Evolutionary conservation across 2,888 invertebrate species (phyloP), one percentile per base, ranked within the genome.

Genomic region (Trissolcus brochymenae): DNA sequence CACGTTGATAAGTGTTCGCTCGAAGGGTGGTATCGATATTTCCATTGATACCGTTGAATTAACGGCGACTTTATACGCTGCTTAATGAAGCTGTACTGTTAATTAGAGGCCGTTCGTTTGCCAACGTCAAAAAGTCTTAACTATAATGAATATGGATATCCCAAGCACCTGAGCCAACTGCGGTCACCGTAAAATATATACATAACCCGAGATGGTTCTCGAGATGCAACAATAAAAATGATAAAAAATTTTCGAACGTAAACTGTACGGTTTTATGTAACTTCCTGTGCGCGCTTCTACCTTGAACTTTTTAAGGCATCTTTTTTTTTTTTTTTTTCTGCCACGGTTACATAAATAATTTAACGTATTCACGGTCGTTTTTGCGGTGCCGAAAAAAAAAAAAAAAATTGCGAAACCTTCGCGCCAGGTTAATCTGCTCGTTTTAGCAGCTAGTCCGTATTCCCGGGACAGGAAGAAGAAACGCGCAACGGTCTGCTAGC

Each of bases 11-110:
- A 60, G 55, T 73, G 55, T 60, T 51, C 19, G 25, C 73, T 60
- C 60, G 60, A 46, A 13, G 61, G 73, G 67, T 67, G 73, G 73
- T 35, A 74, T 74, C 56, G 61, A 74, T 67, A 74, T 67, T 67
- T 74, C 53, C 65, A 65, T 66, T 49, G 50, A 61, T 66, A 51
- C 46, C 55, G n/a, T 29, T 50, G 19, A 66, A 66, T 73, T 67
- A 46, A 62, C 57, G 57, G n/a, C 57, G 50, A 56, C 66, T 66
- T 65, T 65, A 72, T 65, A 46, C 60, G 50, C 14, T 9, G 17
- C 17, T 55, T 66, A 66, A 73, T 66, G 65, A 66, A 73, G 73
- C 41, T 43, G 4, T 54, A 41, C 11, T 54, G 64, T 51, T 71
- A 64, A 71, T 71, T 64, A 64, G 29, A 46, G 16, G 57, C 21